Evolutionary conservation across 2,888 invertebrate species (phyloP), one percentile per base, ranked within the genome.

Genomic region (Temnothorax ravouxi): DNA sequence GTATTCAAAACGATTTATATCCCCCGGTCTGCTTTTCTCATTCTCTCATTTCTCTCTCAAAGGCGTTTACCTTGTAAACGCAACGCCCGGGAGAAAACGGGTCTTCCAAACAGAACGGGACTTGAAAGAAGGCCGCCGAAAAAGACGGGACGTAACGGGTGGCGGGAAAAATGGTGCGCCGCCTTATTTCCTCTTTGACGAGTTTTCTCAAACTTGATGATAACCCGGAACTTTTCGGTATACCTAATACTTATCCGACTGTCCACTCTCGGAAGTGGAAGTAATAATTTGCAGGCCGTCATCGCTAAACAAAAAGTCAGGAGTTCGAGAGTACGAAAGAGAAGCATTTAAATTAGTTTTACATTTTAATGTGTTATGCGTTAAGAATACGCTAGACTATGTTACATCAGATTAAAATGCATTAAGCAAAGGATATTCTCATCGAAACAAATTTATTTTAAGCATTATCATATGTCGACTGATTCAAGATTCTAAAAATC

Each of bases 61-160:
- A 90, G 84, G 77, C 87, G 88, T 89, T 90, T 89, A 90, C 88
- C 88, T 90, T 89, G 89, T 87, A 90, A 90, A 84, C 84, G 77
- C 69, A 71, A 64, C 85, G 88, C 72, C 75, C 79, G 75, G 71
- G 79, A 84, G 81, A 77, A 87, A 77, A 76, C 71, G 77, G 67
- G 83, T 80, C 79, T 84, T 85, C 71, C 66, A 77, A 86, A 88
- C 87, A 86, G 84, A 86, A 87, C 86, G 86, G 80, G 84, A 91
- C 91, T 91, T 91, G 87, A 91, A 91, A 91, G 91, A 88, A 87
- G 72, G 76, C 91, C 89, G 90, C 85, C 88, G 84, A 89, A 91
- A 87, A 87, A 85, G 71, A 86, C 84, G 86, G 66, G 75, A 86
- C 83, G 84, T 50, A 64, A 76, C 62, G 75, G 50, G 34, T 61